A percentile compares a stretch with the other conserved stretches of the same genome.
phyloP scores from a whole-genome alignment of 1,140 invertebrate species.

The Chrysomallon squamiferum region DNA sequence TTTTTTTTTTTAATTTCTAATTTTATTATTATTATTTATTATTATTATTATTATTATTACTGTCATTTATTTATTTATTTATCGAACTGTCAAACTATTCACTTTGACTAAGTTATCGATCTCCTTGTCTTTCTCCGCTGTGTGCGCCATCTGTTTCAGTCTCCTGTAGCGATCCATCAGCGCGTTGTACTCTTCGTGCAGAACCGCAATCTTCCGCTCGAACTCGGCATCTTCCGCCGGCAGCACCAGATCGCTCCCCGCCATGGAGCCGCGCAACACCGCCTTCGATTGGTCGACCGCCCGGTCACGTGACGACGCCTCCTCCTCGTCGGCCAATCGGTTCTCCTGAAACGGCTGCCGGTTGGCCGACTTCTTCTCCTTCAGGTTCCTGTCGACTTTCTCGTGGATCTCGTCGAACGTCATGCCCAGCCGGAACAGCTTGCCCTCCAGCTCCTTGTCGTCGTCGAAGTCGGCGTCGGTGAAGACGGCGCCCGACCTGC shows the following conservation, averaged over 20 bases:
- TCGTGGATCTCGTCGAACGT: slow-evolving; percentile 59
- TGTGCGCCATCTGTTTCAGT: slow-evolving; percentile 52
- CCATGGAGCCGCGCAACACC: slow-evolving; percentile 29
- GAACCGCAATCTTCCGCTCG: slow-evolving; percentile 37
- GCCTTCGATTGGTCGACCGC: slow-evolving; percentile 39
- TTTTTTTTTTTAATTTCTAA: no score
- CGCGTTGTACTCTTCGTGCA: slow-evolving; percentile 54
- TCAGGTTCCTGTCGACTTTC: slow-evolving; percentile 48
- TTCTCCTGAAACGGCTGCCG: slow-evolving; percentile 52
- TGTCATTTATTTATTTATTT: no score
- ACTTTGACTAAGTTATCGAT: slow-evolving; percentile 57
- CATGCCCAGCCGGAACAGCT: slow-evolving; percentile 58
- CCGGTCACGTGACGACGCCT: slow-evolving; percentile 5
- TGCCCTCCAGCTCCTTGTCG: slow-evolving; percentile 55
- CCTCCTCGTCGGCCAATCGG: slow-evolving; percentile 4
- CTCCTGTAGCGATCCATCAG: slow-evolving; percentile 53
- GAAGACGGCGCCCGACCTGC: slow-evolving; percentile 30
- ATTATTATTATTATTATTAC: no score
- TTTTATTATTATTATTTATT: no score
- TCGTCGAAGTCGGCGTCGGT: slow-evolving; percentile 49
- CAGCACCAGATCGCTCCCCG: slow-evolving; percentile 34
- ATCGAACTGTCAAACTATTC: no score
- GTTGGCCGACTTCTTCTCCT: slow-evolving; percentile 35
- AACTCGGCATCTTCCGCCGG: slow-evolving; percentile 27
- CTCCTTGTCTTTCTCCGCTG: slow-evolving; percentile 51